A percentile compares a stretch with the other conserved stretches of the same genome.
Evolutionary conservation across 1,140 invertebrate genomes (phyloP).

Genomic region (Euura lappo): DNA sequence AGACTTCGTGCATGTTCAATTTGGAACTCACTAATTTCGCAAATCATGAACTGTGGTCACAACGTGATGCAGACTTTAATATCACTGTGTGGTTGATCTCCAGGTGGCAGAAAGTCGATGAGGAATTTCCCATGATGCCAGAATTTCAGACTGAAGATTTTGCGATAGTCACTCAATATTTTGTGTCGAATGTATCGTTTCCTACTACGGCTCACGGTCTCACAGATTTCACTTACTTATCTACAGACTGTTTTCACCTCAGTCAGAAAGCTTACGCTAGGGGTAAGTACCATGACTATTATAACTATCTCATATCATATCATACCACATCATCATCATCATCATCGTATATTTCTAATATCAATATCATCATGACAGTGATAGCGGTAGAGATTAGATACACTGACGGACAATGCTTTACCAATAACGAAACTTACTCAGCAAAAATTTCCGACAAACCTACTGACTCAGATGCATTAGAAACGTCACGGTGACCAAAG

Average conservation of each 20-base stretch:
- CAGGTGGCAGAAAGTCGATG: constrained; percentile 45
- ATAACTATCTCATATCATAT: not conserved
- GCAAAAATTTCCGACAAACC: too few species aligned
- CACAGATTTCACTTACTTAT: constrained; percentile 67
- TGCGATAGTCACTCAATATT: constrained; percentile 72
- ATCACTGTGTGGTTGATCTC: constrained; percentile 6
- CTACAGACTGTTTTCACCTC: constrained; percentile 71
- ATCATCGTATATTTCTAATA: too few species aligned
- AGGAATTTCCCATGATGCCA: constrained; percentile 48
- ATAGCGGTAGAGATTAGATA: too few species aligned
- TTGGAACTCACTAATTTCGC: too few species aligned
- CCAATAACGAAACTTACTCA: too few species aligned
- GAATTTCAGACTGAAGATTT: constrained; percentile 67
- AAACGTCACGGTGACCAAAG: too few species aligned
- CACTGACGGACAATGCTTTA: too few species aligned
- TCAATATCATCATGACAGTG: too few species aligned
- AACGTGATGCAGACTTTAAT: too few species aligned
- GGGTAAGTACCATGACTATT: constrained; percentile 44
- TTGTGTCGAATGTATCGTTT: constrained; percentile 49
- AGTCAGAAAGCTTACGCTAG: constrained; percentile 67
- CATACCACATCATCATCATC: too few species aligned
- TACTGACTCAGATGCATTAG: too few species aligned
- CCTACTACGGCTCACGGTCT: constrained; percentile 48
- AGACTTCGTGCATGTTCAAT: too few species aligned
- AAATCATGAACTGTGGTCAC: not conserved